phyloP scores from a whole-genome alignment of 2,113 vertebrate genomes.

The Macrotis lagotis region DNA sequence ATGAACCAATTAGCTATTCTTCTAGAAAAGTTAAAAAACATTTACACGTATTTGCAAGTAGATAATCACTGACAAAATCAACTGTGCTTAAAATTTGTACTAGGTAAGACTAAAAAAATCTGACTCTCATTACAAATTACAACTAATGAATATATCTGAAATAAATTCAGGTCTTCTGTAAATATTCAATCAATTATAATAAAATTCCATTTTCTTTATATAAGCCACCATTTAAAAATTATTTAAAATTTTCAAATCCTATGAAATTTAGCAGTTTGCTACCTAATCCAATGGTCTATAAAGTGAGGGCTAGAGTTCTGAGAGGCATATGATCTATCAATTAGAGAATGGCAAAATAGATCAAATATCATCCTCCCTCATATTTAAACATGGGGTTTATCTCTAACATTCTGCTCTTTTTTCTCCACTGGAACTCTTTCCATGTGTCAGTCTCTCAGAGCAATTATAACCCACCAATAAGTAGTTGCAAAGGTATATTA shows the following conservation, averaged over 20 bases:
- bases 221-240: conserved; percentile 53
- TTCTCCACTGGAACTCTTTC: not conserved
- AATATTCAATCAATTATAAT: not conserved
- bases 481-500: not conserved
- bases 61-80: conserved; percentile 70
- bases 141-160: not conserved
- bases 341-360: not conserved
- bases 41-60: conserved; percentile 70
- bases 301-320: not conserved
- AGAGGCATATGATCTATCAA: not conserved
- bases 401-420: not conserved
- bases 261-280: conserved; percentile 32
- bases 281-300: conserved; percentile 33
- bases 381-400: not conserved
- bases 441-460: not conserved
- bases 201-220: conserved; percentile 43
- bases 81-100: conserved; percentile 58
- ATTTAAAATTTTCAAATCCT: conserved; percentile 56
- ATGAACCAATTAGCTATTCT: conserved; percentile 73
- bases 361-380: not conserved
- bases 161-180: not conserved
- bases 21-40: conserved; percentile 71
- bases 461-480: not conserved
- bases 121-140: conserved; percentile 51
- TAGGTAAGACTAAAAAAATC: conserved; percentile 64